Evolutionary conservation across 2,113 vertebrate species (phyloP).

Genomic region (Ptyas mucosa): DNA sequence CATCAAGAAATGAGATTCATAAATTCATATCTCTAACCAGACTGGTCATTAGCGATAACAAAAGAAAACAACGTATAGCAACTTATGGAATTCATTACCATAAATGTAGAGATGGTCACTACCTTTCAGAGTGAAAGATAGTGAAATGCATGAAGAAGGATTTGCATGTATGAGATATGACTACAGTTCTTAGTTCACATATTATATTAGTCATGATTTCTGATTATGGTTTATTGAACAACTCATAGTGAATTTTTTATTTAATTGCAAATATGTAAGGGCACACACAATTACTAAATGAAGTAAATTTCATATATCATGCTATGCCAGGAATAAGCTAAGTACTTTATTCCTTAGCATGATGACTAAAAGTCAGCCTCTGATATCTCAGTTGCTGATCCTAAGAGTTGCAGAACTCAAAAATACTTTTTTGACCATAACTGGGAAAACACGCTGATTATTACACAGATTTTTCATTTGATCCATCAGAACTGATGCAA

Average conservation of each 20-base stretch:
- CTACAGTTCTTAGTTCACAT: neutral
- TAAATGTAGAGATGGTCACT: neutral
- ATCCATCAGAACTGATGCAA: neutral
- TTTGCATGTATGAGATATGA: neutral
- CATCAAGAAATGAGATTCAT: neutral
- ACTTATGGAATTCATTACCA: neutral
- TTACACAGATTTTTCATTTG: neutral
- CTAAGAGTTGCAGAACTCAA: neutral
- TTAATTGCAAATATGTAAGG: neutral
- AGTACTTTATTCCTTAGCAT: neutral
- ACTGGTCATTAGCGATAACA: neutral
- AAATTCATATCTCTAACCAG: neutral
- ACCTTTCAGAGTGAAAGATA: neutral
- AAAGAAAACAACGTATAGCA: neutral
- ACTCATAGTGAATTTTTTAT: neutral
- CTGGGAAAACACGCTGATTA: neutral
- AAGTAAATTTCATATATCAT: neutral
- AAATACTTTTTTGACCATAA: neutral
- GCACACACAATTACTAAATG: neutral
- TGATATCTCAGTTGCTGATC: neutral
- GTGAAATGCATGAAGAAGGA: no score
- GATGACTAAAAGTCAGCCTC: neutral
- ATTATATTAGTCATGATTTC: neutral
- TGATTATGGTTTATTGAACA: neutral
- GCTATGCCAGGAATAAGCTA: neutral